phyloP scores from a whole-genome alignment of 2,888 invertebrate species.

The Nudaria mundana region DNA sequence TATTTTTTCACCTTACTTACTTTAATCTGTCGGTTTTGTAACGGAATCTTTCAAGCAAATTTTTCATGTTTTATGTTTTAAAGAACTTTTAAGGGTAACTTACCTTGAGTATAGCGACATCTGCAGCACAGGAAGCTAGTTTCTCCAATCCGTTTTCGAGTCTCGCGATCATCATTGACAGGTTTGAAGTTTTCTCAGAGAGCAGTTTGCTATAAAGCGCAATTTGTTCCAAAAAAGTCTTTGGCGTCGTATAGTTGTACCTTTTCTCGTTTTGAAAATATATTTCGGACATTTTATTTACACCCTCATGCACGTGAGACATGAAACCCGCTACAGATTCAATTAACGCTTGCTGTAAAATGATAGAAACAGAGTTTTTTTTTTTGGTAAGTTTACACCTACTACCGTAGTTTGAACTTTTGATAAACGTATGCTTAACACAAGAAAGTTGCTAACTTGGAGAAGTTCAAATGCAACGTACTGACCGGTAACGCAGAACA shows the following conservation, averaged over 20 bases:
- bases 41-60: too few species aligned
- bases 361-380: background rate
- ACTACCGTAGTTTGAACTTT: background rate
- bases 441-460: too few species aligned
- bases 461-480: background rate
- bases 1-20: too few species aligned
- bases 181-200: conserved; percentile 83
- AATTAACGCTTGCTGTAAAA: conserved; percentile 75
- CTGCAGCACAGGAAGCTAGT: conserved; percentile 90
- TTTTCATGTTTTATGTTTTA: too few species aligned
- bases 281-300: conserved; percentile 90
- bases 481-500: conserved; percentile 86
- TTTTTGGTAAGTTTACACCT: too few species aligned
- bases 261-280: conserved; percentile 93
- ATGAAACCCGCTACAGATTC: conserved; percentile 90
- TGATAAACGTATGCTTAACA: too few species aligned
- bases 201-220: conserved; percentile 88
- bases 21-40: too few species aligned
- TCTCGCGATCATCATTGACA: conserved; percentile 88
- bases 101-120: conserved; percentile 92
- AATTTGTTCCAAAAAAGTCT: conserved; percentile 96
- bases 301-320: conserved; percentile 94
- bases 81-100: too few species aligned
- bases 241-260: conserved; percentile 98
- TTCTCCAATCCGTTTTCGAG: conserved; percentile 95